Evolutionary conservation across 2,888 invertebrate species (phyloP), one percentile per base, ranked within the genome.

Genomic region (Trichacis sp.): DNA sequence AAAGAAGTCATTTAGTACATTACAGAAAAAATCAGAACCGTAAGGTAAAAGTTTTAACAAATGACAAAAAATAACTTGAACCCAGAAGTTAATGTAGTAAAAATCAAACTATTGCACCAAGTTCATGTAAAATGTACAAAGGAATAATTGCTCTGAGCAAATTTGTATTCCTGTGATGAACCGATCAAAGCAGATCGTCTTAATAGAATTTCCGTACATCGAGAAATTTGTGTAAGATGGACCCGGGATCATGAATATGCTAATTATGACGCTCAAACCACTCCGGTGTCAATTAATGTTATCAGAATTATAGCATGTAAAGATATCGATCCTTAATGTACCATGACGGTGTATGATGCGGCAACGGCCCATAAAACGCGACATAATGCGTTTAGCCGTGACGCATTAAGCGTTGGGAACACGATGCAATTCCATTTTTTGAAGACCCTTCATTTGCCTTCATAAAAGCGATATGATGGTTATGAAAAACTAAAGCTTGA

Each of bases 241-340:
- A 19, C 2, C 8, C 12, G 12, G 14, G 14, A 20, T 20, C 24
- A 20, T 5, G 8, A 46, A 24, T 46, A 46, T 46, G 46, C 46
- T 46, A 46, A 46, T 46, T 29, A 12, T 14, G 12, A 29, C n/a
- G 46, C 24, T 29, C 14, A 24, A 46, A 46, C 24, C 24, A 14
- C 46, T 46, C 18, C n/a, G 46, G 12, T 29, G 46, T 24, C 46
- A 29, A 14, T 46, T 46, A 20, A 46, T 46, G 46, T 46, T 46
- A 46, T 46, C 46, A 12, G 29, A 46, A 46, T 46, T 24, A 46
- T 29, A 46, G 20, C 24, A 29, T 46, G 46, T 29, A 19, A 43
- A 43, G 43, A 43, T 46, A 46, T 46, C 29, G 46, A 29, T 5
- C 46, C 29, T 46, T 12, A 29, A 46, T 46, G 46, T 29, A 29